Percentiles rank a stretch among this genome's conserved stretches.
phyloP scores from a whole-genome alignment of 2,888 invertebrate species.

The Homarus gammarus region DNA sequence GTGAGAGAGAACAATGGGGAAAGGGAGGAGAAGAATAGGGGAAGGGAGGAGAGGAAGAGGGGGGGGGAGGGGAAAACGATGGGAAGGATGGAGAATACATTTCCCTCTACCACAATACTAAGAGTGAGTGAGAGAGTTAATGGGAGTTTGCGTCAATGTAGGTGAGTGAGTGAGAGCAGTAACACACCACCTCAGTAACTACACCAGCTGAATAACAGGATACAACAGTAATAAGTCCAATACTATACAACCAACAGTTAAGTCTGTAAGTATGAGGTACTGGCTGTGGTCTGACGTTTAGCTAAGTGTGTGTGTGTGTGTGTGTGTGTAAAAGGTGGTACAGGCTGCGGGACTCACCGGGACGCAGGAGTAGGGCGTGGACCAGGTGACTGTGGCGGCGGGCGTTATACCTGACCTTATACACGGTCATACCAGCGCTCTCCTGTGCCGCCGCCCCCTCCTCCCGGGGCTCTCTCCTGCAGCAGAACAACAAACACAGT shows the following conservation, averaged over 20 bases:
- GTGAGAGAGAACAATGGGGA: too few relatives aligned
- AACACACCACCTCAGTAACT: neutral
- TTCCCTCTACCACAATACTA: too few relatives aligned
- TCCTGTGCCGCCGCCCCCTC: conserved; percentile 3
- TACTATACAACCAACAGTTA: too few relatives aligned
- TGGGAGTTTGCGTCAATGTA: neutral
- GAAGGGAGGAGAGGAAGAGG: neutral
- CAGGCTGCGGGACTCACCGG: neutral
- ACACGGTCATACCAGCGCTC: neutral
- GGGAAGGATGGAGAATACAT: too few relatives aligned
- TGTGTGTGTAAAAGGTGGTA: neutral
- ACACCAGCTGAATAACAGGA: neutral
- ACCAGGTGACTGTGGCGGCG: neutral
- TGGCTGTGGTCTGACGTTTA: neutral
- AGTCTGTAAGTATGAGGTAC: neutral
- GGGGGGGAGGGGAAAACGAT: neutral
- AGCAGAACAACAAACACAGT: conserved; percentile 37
- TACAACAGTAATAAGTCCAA: neutral
- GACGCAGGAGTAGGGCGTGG: conserved; percentile 1
- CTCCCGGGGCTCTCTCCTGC: conserved; percentile 30
- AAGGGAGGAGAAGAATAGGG: too few relatives aligned
- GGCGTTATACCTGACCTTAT: neutral
- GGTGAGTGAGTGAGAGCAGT: neutral
- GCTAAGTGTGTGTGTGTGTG: neutral
- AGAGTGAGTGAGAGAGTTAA: neutral